Conservation (phyloP, 2,888 invertebrate species). For the Leptopilina drosophilae region DNA sequence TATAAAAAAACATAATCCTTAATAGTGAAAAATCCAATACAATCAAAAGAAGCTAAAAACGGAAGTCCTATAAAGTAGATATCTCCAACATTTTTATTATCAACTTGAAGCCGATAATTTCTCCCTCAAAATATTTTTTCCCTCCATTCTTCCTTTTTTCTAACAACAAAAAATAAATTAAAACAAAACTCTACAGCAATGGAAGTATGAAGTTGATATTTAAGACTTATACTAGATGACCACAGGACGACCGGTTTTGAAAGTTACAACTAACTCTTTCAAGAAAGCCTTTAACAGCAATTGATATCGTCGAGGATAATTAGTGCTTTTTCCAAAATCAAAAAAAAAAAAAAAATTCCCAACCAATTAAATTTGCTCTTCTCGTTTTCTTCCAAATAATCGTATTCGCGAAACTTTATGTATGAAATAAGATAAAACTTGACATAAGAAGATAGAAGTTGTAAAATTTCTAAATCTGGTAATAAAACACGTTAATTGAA, state of each 20-base stretch:
- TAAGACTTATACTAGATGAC: conserved; percentile 5
- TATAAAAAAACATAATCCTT: too few relatives aligned
- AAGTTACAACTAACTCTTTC: not conserved
- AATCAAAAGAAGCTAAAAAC: too few relatives aligned
- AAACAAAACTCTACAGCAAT: not conserved
- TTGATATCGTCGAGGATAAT: not conserved
- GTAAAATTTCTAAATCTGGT: conserved; percentile 20
- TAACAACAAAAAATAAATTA: too few relatives aligned
- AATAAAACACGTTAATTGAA: conserved; percentile 20
- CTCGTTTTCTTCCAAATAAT: conserved; percentile 20
- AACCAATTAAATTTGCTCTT: conserved; percentile 6
- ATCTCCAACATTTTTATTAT: not conserved
- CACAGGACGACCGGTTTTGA: conserved; percentile 22
- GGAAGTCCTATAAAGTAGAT: too few relatives aligned
- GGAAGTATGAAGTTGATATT: conserved; percentile 20
- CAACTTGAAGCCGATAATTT: not conserved
- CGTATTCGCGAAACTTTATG: conserved; percentile 5
- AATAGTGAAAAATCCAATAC: too few relatives aligned
- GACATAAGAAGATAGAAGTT: conserved; percentile 13
- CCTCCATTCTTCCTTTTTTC: too few relatives aligned
- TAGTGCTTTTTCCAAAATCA: conserved; percentile 13
- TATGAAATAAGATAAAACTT: conserved; percentile 17
- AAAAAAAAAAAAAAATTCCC: not conserved
- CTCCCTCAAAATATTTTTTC: not conserved
- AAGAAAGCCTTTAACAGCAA: conserved; percentile 1